Base-by-base conservation (phyloP, 2,888 invertebrate species). In the Macropis europaea region DNA sequence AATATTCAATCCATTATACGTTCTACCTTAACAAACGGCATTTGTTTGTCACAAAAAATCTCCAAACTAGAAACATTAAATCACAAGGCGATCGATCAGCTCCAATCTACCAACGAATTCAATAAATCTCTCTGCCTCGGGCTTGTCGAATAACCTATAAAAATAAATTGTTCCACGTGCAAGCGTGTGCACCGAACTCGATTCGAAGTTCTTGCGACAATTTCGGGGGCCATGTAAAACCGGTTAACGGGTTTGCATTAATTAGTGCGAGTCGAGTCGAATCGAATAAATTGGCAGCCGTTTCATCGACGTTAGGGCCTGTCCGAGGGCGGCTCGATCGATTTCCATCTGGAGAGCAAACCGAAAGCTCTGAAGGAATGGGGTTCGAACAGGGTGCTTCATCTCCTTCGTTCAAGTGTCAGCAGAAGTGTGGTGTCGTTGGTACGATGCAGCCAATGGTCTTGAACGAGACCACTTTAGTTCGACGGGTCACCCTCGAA, bases 341-440 rank as follows among this genome's bases (percentile, higher is more conserved):
- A 78, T 78, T 77, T 66, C 68, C 71, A 74, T 71, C 64, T 77
- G 52, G 53, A 74, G 74, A 62, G 71, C 71, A 69, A 66, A 66
- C 62, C 62, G 62, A 60, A 62, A 36, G 69, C 43, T 40, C 48
- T 53, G 56, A 40, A 53, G 54, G 60, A 48, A n/a, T n/a, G 59
- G 50, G 50, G 59, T 15, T 22, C 50, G 60, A 45, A 56, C 47
- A 48, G 56, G 66, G 42, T 64, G 59, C 72, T 77, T 75, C 72
- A 73, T 75, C 72, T 57, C 42, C 61, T 72, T 15, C 13, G 47
- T 24, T 77, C 64, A 75, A 78, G 75, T 77, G 77, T 64, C 71
- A 34, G 62, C 67, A 61, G 61, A 45, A 73, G 69, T 63, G 59
- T 57, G 40, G 42, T 38, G 54, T 68, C 73, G 71, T 71, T 42